A percentile compares a stretch with the other conserved stretches of the same genome.
Conservation (phyloP, 2,113 vertebrate species). For the Thymallus thymallus region DNA sequence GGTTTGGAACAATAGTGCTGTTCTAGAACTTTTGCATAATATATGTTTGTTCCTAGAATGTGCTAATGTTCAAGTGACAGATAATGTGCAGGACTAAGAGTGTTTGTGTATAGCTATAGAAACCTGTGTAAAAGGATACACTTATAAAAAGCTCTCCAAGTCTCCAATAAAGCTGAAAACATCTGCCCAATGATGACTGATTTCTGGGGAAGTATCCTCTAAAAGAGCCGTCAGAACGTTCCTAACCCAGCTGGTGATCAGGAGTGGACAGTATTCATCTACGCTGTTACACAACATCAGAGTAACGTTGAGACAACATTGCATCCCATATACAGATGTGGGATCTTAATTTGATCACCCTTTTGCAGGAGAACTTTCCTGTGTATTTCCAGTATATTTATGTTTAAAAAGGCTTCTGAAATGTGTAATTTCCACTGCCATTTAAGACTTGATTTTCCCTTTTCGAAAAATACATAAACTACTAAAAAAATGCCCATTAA, state of each 20-base stretch:
- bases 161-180: not conserved
- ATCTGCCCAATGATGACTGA: not conserved
- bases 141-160: not conserved
- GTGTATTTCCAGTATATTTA: no score
- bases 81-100: not conserved
- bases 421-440: no score
- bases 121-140: not conserved
- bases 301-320: slow-evolving; percentile 19
- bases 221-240: not conserved
- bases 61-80: not conserved
- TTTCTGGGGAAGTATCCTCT: not conserved
- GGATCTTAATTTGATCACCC: not conserved
- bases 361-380: not conserved
- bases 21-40: not conserved
- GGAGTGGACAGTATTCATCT: not conserved
- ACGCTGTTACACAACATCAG: slow-evolving; percentile 8
- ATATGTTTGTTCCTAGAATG: not conserved
- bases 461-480: no score
- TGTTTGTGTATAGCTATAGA: not conserved
- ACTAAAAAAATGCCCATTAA: no score
- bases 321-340: not conserved
- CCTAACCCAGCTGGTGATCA: not conserved
- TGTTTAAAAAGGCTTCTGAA: no score
- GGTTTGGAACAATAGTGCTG: not conserved
- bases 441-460: no score